Evolutionary conservation across 2,797 vertebrate species (phyloP), one percentile per base, ranked within the genome.

Genomic region (Gymnoscopelus microlampas): DNA sequence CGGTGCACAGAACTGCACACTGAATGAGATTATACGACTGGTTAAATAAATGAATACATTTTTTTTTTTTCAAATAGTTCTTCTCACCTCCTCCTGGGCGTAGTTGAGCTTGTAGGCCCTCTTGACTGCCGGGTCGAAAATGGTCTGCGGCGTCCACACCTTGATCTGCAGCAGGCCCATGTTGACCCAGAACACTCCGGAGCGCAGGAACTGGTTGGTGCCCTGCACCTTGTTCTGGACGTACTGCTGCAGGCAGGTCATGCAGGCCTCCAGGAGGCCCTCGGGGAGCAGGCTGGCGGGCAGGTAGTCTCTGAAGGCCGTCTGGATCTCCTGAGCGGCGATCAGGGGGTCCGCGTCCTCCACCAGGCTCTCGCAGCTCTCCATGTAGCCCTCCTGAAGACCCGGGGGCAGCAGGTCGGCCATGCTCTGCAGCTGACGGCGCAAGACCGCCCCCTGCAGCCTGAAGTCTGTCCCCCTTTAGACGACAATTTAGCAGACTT

Each of bases 101-200:
- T 99, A 98, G 79, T 89, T 94, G 69, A 99, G 95, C 81, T 97
- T 99, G 90, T 97, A 97, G 14, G 96, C 93, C 65, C 95, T 95
- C 90, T 98, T 99, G 76, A 97, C 90, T 2, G 97, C 96, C 0
- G 98, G 97, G 87, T 99, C 98, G 75, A 98, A 99, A 70, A 93
- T 93, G 7, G 95, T 96, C 85, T 97, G 96, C 0, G 98, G 98
- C 15, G 95, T 94, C 98, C 98, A 99, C 13, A 96, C 82, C 81
- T 95, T 95, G 79, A 99, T 94, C 88, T 98, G 97, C 69, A 97
- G 78, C 78, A 99, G 92, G 71, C 97, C 97, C 86, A 99, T 94
- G 82, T 92, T 94, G 71, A 98, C 96, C 98, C 98, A 99, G 84
- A 98, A 95, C 29, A 94, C 94, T 23, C 96, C 98, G 1, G 95